Base-by-base conservation (phyloP, 2,113 vertebrate genomes). In the Callaeas wilsoni region DNA sequence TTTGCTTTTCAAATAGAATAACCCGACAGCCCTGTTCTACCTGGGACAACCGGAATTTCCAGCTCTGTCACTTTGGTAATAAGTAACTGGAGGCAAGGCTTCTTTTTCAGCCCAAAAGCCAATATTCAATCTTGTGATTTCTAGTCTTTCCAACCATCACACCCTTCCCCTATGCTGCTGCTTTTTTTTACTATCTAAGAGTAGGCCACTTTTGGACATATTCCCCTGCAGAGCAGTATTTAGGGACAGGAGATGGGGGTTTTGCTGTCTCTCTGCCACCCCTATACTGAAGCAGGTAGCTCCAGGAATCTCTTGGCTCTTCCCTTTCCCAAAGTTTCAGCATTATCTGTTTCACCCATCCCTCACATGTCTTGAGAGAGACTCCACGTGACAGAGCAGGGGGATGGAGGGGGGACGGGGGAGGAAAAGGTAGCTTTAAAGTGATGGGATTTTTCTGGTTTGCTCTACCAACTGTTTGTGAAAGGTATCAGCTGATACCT, bases 191-290 rank as follows among this genome's bases (percentile, higher is more conserved):
- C 5, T 15, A 3, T 6, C 4, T 13, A 25, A 9, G 5, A 44
- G 3, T 4, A 29, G 9, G 6, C 17, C 16, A 19, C 6, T 50
- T 75, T 82, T 67, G n/a, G 18, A 41, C 6, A 6, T 3, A 10
- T 74, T 71, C 11, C 17, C 10, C 47, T 83, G 25, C 11, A 88
- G 13, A 50, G 6, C 15, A 59, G 13, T 62, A 19, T 32, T 84
- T 46, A 26, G 20, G 6, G 7, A 3, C 7, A 21, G 20, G 29
- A 16, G 0, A 0, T 35, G n/a, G 4, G 2, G 7, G 3, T 12
- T 93, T 78, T 75, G 9, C 29, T 87, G 14, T 71, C 14, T 35
- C 12, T 3, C n/a, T 86, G 29, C 4, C 17, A 26, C 6, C 5
- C 1, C 33, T 49, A 6, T 23, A 22, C 9, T 7, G 8, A 17